These are phyloP conservation scores for Aleiodes sp. DNA, from an alignment of 1,140 invertebrate genomes.

Conservation along the genomic window DNA sequence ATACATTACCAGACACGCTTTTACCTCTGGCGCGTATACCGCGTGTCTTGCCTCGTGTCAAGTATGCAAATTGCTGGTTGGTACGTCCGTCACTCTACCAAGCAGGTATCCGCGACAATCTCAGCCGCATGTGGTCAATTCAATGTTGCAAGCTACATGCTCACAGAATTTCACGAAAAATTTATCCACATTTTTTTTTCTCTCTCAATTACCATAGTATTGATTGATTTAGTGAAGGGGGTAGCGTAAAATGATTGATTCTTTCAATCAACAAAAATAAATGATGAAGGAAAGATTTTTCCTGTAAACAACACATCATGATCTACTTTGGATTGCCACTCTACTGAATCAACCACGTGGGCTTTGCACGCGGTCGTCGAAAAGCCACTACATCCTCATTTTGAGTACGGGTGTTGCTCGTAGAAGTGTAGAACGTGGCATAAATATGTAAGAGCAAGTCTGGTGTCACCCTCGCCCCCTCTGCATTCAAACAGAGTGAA, in stretches of 20 bases:
- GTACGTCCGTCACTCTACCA: constrained; percentile 22
- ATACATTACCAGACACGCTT: constrained; percentile 37
- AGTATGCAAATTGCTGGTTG: constrained; percentile 37
- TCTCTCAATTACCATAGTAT: too few species aligned
- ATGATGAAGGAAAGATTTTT: too few species aligned
- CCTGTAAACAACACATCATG: neutral
- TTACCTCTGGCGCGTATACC: neutral
- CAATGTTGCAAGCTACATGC: neutral
- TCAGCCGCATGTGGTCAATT: neutral
- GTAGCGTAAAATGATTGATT: too few species aligned
- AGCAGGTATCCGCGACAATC: neutral
- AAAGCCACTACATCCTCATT: neutral
- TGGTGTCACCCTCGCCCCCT: constrained; percentile 26
- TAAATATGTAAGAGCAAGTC: constrained; percentile 65
- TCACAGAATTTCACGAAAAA: neutral
- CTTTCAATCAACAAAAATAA: too few species aligned
- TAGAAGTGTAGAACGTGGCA: constrained; percentile 51
- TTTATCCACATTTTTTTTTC: neutral
- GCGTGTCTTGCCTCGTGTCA: constrained; percentile 22
- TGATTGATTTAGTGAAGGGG: too few species aligned
- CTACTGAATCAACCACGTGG: constrained; percentile 20
- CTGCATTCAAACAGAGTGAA: neutral
- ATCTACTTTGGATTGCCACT: neutral
- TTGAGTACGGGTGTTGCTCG: constrained; percentile 45
- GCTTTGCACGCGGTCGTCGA: constrained; percentile 18